Evolutionary conservation across 2,113 vertebrate species (phyloP), one percentile per base, ranked within the genome.

Genomic region (Glareola pratincola): DNA sequence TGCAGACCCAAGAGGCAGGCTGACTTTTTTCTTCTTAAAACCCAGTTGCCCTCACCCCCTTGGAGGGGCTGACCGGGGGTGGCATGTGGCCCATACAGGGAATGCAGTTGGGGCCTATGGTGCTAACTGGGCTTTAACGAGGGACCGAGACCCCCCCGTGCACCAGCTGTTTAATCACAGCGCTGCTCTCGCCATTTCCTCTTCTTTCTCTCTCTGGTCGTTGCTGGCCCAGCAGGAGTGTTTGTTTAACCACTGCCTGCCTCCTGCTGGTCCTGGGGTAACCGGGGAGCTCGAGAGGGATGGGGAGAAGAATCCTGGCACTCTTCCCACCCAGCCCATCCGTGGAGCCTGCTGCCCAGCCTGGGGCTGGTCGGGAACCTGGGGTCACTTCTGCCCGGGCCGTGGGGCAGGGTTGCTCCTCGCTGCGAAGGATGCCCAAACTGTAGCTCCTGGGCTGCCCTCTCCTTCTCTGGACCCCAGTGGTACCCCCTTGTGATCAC

Each of bases 401-500:
- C 50, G 13, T 1, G 3, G 37, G 78, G 37, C 56, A n/a, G 32
- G 45, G 22, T 4, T 3, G 51, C 37, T 59, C 56, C 47, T 18
- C 4, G 11, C 76, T 4, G 19, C 1, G 6, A 12, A 15, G 29
- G 47, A 8, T 36, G 48, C 67, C 76, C 62, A 2, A 9, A 18
- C 10, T 7, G 29, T 3, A 0, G 30, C 47, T 54, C 4, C 62
- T 18, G 36, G 22, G 24, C 47, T 56, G 47, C 19, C 43, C 72
- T 6, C 30, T 14, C 5, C 66, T 50, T 16, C 50, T 5, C 0
- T 12, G 50, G 34, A 18, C 32, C 19, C 7, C 0, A 1, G 8
- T 11, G 4, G 3, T 37, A 6, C 13, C 54, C 48, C 51, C 3
- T 12, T 5, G 45, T 3, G 3, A 14, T 20, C 0, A 10, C 1